Conservation (phyloP, 1,140 invertebrate species). For the Heliconius eleuchia region DNA sequence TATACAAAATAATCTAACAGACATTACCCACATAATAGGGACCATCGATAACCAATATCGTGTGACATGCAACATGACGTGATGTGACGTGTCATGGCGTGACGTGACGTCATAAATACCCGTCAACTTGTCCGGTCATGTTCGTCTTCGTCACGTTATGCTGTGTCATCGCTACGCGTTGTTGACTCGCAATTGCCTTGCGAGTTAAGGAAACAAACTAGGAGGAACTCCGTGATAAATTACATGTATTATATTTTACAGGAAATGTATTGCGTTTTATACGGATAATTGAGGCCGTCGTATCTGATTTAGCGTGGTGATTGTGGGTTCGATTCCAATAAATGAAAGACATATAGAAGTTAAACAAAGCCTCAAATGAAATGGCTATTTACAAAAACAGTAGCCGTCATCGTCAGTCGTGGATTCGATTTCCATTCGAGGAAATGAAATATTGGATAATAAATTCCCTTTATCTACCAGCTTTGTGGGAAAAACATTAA, state of each 20-base stretch:
- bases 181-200: constrained; percentile 37
- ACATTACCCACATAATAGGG: constrained; percentile 30
- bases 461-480: too few species aligned
- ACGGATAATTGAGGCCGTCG: not conserved
- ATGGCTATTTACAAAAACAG: too few species aligned
- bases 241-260: not conserved
- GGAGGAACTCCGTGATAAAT: constrained; percentile 4
- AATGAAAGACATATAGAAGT: too few species aligned
- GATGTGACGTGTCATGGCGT: not conserved
- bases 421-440: too few species aligned
- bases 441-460: too few species aligned
- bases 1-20: constrained; percentile 22
- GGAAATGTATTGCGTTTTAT: not conserved
- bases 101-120: constrained; percentile 52
- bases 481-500: too few species aligned
- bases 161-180: constrained; percentile 38
- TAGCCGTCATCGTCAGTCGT: too few species aligned
- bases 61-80: constrained; percentile 45
- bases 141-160: constrained; percentile 34
- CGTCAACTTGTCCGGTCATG: constrained; percentile 44
- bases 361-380: too few species aligned
- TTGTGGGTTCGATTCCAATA: too few species aligned
- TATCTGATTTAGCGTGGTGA: too few species aligned
- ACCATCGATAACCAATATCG: constrained; percentile 39
- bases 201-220: constrained; percentile 15